Evolutionary conservation across 2,888 invertebrate species (phyloP).

Genomic region (Dryococelus australis): DNA sequence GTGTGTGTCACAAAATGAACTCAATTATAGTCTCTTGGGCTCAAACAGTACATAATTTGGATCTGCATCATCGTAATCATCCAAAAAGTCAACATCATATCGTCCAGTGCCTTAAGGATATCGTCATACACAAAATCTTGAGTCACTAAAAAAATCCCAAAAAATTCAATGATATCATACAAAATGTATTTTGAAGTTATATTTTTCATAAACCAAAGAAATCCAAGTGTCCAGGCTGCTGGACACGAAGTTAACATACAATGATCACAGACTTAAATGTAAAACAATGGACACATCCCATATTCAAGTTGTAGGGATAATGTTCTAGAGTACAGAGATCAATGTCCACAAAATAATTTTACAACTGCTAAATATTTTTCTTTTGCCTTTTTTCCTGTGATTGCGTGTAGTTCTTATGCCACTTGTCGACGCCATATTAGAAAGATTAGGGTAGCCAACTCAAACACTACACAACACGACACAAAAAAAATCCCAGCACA

Average conservation of each 20-base stretch:
- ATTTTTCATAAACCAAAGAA: neutral
- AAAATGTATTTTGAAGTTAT: too few species aligned
- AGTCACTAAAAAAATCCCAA: too few species aligned
- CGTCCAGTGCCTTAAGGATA: too few species aligned
- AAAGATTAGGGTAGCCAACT: neutral
- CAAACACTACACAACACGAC: neutral
- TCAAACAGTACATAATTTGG: too few species aligned
- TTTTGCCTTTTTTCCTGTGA: neutral
- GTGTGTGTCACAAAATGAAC: too few species aligned
- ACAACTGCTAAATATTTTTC: neutral
- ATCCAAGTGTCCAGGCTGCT: neutral
- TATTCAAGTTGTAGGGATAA: neutral
- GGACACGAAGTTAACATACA: neutral
- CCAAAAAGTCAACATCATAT: too few species aligned
- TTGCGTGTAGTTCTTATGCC: neutral
- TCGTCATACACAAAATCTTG: too few species aligned
- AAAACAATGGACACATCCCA: neutral
- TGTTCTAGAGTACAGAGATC: neutral
- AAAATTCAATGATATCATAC: too few species aligned
- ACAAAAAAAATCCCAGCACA: neutral
- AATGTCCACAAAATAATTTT: neutral
- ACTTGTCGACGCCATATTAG: neutral
- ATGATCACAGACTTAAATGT: too few species aligned
- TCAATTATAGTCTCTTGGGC: too few species aligned
- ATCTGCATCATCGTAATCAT: too few species aligned